phyloP scores from a whole-genome alignment of 2,113 vertebrate species.

The Egretta garzetta region DNA sequence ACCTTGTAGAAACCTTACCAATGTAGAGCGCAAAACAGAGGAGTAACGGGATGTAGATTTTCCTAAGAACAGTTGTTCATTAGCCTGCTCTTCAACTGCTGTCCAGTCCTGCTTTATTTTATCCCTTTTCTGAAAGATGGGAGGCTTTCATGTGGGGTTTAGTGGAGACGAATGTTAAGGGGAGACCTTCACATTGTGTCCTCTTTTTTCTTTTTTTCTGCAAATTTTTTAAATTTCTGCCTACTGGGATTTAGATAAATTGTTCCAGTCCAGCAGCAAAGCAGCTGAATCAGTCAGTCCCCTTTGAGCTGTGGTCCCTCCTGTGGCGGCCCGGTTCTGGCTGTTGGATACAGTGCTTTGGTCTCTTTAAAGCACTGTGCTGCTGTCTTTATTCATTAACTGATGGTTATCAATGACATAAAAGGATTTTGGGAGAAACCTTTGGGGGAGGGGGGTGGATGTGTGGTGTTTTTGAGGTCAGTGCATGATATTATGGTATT shows the following conservation, averaged over 20 bases:
- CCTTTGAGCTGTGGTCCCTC: slow-evolving; percentile 26
- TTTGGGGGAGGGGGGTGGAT: background rate
- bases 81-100: background rate
- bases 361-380: background rate
- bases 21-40: background rate
- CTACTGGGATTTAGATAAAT: background rate
- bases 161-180: background rate
- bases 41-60: background rate
- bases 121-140: background rate
- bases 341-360: background rate
- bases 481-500: slow-evolving; percentile 2
- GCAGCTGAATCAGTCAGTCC: background rate
- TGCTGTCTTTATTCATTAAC: slow-evolving; percentile 33
- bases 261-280: background rate
- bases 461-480: background rate
- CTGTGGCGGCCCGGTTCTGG: background rate
- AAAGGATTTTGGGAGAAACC: slow-evolving; percentile 45
- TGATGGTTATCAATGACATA: slow-evolving; percentile 38
- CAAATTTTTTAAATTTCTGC: slow-evolving; percentile 6
- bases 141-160: background rate
- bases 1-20: background rate
- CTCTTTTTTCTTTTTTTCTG: background rate
- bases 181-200: background rate
- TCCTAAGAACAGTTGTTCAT: background rate
- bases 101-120: background rate